phyloP scores from a whole-genome alignment of 2,888 invertebrate species.

The Macaria liturata region DNA sequence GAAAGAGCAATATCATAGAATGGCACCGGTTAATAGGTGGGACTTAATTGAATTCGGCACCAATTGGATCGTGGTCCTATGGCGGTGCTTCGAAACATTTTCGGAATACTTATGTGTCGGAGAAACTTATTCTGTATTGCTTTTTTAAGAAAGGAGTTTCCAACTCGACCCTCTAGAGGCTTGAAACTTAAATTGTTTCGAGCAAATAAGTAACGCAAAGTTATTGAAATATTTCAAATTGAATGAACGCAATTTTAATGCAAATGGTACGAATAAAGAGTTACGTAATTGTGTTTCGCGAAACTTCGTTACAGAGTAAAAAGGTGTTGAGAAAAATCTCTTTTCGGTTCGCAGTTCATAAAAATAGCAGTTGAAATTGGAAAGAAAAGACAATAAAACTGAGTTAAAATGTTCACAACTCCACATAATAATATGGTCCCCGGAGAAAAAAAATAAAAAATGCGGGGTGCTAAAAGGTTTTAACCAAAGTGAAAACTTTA shows the following conservation, averaged over 20 bases:
- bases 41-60: conserved; percentile 55
- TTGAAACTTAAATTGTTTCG: background rate
- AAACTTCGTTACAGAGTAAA: conserved; percentile 5
- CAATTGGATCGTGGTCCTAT: conserved; percentile 39
- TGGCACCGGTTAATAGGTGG: conserved; percentile 50
- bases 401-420: conserved; percentile 35
- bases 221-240: background rate
- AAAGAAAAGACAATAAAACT: conserved; percentile 30
- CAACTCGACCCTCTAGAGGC: background rate
- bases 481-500: conserved; percentile 44
- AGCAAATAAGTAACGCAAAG: background rate
- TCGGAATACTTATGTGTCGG: conserved; percentile 13
- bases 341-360: background rate
- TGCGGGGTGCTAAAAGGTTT: conserved; percentile 48
- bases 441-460: conserved; percentile 44
- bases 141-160: background rate
- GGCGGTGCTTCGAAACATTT: conserved; percentile 15
- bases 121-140: background rate
- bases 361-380: conserved; percentile 10
- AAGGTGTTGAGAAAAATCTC: background rate
- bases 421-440: conserved; percentile 37
- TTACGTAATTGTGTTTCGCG: background rate
- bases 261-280: conserved; percentile 6
- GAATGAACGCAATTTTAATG: background rate
- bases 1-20: conserved; percentile 51